Conservation (phyloP, 2,113 vertebrate genomes). For the Sinocyclocheilus rhinocerous region DNA sequence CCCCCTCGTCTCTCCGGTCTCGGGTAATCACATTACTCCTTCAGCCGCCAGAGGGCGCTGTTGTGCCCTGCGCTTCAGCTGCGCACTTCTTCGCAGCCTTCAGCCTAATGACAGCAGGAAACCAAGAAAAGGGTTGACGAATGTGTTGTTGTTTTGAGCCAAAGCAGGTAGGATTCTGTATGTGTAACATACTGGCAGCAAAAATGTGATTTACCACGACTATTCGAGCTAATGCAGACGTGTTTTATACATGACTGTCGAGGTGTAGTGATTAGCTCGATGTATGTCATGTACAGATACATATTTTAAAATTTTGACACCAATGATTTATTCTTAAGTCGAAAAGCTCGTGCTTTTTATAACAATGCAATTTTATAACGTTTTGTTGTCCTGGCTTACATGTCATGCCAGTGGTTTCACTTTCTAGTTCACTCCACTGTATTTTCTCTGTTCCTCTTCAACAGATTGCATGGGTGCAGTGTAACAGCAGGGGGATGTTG, state of each 20-base stretch:
- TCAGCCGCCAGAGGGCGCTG: slow-evolving; percentile 33
- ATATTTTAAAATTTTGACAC: background rate
- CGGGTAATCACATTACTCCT: background rate
- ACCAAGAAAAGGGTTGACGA: background rate
- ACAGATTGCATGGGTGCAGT: slow-evolving; percentile 11
- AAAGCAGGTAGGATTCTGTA: background rate
- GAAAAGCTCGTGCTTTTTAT: background rate
- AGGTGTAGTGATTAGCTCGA: background rate
- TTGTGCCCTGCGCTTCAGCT: background rate
- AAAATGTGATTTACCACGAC: too few species aligned
- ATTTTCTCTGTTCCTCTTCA: background rate
- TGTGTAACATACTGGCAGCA: background rate
- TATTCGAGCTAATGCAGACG: background rate
- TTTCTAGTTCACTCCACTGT: background rate
- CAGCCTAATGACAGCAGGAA: slow-evolving; percentile 5
- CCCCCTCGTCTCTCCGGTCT: background rate
- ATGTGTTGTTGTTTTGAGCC: slow-evolving; percentile 10
- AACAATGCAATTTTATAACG: too few species aligned
- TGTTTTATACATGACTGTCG: background rate
- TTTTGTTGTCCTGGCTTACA: background rate
- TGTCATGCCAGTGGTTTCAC: background rate
- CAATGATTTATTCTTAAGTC: background rate
- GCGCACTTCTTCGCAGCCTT: slow-evolving; percentile 29
- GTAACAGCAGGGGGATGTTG: slow-evolving; percentile 26
- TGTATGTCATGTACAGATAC: background rate